Conservation (phyloP, 2,113 vertebrate species). For the Rhabdornis inornatus region DNA sequence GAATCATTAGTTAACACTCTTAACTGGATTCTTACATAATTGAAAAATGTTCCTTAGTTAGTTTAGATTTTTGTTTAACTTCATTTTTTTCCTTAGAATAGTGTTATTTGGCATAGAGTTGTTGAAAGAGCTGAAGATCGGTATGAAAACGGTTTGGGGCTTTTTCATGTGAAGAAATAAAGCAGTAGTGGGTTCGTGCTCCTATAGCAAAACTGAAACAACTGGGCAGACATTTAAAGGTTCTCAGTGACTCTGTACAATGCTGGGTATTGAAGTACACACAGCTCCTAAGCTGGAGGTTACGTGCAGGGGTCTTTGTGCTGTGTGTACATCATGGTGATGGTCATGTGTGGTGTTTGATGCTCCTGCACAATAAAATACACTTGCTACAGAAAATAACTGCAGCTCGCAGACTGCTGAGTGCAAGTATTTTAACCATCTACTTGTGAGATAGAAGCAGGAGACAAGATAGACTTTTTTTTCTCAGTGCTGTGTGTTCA, state of each 20-base stretch:
- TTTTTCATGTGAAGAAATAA: background rate
- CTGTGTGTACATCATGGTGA: background rate
- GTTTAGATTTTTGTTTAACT: background rate
- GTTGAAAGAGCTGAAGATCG: background rate
- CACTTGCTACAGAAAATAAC: background rate
- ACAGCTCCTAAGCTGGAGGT: background rate
- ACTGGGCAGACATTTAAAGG: background rate
- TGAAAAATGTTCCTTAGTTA: background rate
- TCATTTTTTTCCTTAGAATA: background rate
- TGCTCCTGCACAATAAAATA: background rate
- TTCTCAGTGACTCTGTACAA: background rate
- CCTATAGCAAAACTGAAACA: background rate
- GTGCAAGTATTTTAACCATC: background rate
- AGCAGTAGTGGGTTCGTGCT: background rate
- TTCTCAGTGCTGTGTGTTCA: background rate
- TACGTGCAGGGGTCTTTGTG: background rate
- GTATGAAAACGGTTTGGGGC: background rate
- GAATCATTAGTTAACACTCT: background rate
- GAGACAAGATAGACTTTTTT: background rate
- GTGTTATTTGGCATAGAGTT: background rate
- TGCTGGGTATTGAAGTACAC: background rate
- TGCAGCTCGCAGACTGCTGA: background rate
- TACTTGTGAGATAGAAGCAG: background rate
- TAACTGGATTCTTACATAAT: constrained; percentile 5
- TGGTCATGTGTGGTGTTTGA: background rate